These are phyloP conservation scores for Drosophila yakuba DNA, from an alignment of 1,140 invertebrate genomes.

Conservation along the genomic window DNA sequence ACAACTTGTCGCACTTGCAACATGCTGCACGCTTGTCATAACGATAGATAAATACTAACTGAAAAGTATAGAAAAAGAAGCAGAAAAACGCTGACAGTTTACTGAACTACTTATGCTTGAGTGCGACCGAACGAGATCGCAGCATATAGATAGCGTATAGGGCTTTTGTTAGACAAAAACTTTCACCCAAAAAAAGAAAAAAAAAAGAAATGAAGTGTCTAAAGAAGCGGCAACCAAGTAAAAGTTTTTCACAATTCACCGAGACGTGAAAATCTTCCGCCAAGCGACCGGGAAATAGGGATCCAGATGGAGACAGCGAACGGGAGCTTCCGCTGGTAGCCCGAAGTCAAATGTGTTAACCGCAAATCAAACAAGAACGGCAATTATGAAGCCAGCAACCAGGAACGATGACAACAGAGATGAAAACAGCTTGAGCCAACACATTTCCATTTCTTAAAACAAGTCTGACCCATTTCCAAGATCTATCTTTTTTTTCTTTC, in stretches of 20 bases:
- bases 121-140: conserved; percentile 20
- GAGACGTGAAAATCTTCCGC: conserved; percentile 39
- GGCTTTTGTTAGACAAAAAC: conserved; percentile 39
- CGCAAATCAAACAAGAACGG: conserved; percentile 49
- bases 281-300: conserved; percentile 17
- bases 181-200: conserved; percentile 47
- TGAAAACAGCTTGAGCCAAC: conserved; percentile 5
- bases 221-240: conserved; percentile 54
- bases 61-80: conserved; percentile 34
- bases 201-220: conserved; percentile 18
- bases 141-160: conserved; percentile 31
- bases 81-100: conserved; percentile 20
- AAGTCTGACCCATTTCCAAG: conserved; percentile 41
- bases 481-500: conserved; percentile 1
- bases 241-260: conserved; percentile 51
- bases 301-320: conserved; percentile 1
- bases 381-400: conserved; percentile 15
- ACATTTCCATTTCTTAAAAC: conserved; percentile 12
- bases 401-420: not conserved
- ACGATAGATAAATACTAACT: conserved; percentile 77
- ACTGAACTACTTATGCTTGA: conserved; percentile 28
- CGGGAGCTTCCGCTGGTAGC: conserved; percentile 9
- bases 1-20: conserved; percentile 75
- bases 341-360: conserved; percentile 43
- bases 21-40: conserved; percentile 66